Conservation (phyloP, 2,888 invertebrate genomes). For the Portevinia maculata region DNA sequence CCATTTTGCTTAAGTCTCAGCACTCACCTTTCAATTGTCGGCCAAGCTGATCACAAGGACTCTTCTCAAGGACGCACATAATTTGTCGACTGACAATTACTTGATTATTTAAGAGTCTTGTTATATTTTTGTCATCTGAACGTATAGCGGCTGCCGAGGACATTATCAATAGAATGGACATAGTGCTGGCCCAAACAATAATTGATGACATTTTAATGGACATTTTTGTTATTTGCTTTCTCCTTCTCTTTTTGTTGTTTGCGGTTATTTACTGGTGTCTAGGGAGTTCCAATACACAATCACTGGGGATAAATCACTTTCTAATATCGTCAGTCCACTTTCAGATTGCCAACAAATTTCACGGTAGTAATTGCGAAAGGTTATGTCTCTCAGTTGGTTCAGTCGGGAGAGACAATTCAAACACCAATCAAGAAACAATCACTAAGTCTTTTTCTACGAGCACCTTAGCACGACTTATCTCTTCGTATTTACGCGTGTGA, state of each 20-base stretch:
- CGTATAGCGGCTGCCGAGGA: constrained; percentile 67
- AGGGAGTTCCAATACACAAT: constrained; percentile 10
- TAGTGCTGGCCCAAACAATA: constrained; percentile 71
- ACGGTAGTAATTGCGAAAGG: constrained; percentile 26
- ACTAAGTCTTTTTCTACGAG: constrained; percentile 30
- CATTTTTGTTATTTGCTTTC: constrained; percentile 52
- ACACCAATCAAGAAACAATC: constrained; percentile 62
- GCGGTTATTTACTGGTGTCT: not conserved
- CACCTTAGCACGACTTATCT: constrained; percentile 33
- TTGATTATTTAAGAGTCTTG: constrained; percentile 80
- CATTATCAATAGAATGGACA: constrained; percentile 69
- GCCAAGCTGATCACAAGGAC: constrained; percentile 85
- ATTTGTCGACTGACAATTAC: constrained; percentile 83
- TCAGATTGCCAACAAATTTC: constrained; percentile 1
- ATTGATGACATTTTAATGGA: constrained; percentile 72
- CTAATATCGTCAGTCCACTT: constrained; percentile 16
- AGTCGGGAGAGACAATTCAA: constrained; percentile 39
- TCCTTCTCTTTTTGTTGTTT: not conserved
- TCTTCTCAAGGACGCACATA: constrained; percentile 85
- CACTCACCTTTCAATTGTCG: constrained; percentile 85
- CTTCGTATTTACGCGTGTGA: not conserved
- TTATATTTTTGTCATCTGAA: constrained; percentile 80
- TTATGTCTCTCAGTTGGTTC: constrained; percentile 4
- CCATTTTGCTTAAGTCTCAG: not conserved
- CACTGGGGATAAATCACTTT: constrained; percentile 14